Conservation (phyloP, 2,113 vertebrate species). For the Odobenus rosmarus region DNA sequence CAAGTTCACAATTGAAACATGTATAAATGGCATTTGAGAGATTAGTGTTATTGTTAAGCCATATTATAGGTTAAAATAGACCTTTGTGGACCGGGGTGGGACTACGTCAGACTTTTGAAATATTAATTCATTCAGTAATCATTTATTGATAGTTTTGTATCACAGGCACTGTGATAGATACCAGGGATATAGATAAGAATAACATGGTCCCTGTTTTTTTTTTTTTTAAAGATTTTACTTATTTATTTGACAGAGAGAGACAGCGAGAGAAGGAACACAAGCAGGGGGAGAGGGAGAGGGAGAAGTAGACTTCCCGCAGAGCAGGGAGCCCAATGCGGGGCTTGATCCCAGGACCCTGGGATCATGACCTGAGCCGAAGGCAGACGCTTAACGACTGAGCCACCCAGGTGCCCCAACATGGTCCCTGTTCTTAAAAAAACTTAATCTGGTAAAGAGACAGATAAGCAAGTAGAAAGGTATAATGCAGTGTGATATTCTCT, state of each 20-base stretch:
- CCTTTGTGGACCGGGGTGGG: background rate
- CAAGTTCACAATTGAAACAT: constrained; percentile 4
- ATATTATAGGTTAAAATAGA: constrained; percentile 8
- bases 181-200: background rate
- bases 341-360: too few species aligned
- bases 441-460: background rate
- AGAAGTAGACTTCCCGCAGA: too few species aligned
- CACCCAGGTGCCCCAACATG: too few species aligned
- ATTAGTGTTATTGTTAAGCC: constrained; percentile 10
- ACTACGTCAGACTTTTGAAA: background rate
- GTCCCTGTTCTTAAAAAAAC: background rate
- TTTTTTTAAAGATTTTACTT: too few species aligned
- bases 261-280: too few species aligned
- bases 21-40: constrained; percentile 6
- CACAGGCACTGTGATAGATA: background rate
- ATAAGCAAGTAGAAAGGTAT: background rate
- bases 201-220: background rate
- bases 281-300: too few species aligned
- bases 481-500: background rate
- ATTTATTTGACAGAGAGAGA: too few species aligned
- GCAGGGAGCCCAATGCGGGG: too few species aligned
- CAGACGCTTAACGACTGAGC: too few species aligned
- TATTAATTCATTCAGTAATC: constrained; percentile 23
- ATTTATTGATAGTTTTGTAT: constrained; percentile 38
- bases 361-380: too few species aligned